Conservation (phyloP, 2,888 invertebrate genomes). For the Harpalus rubripes region DNA sequence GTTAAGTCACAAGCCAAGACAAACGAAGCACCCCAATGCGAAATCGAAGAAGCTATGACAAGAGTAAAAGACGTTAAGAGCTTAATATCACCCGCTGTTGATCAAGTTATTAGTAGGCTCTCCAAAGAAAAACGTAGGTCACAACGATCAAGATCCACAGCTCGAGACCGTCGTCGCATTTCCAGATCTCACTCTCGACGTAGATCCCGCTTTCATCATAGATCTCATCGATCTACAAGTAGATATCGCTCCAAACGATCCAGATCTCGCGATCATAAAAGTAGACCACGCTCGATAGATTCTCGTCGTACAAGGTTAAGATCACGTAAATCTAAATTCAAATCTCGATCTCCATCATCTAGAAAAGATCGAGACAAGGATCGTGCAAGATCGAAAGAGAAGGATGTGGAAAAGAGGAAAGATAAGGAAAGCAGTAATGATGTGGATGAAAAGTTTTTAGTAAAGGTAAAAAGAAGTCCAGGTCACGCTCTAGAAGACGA, state of each 20-base stretch:
- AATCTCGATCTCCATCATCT: conserved; percentile 70
- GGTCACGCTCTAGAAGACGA: conserved; percentile 80
- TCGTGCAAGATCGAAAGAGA: conserved; percentile 75
- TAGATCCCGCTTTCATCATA: conserved; percentile 81
- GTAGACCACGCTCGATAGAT: conserved; percentile 80
- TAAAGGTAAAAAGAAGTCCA: conserved; percentile 78
- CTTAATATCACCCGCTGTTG: conserved; percentile 95
- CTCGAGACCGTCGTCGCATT: conserved; percentile 76
- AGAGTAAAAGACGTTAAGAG: conserved; percentile 97
- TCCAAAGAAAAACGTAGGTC: conserved; percentile 89
- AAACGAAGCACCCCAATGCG: conserved; percentile 95
- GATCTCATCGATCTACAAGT: conserved; percentile 80
- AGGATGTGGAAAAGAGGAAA: conserved; percentile 74
- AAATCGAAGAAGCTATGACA: conserved; percentile 98
- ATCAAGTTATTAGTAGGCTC: conserved; percentile 92
- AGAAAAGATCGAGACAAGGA: conserved; percentile 77
- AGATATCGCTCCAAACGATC: conserved; percentile 80
- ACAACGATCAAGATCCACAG: conserved; percentile 75
- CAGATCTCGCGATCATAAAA: conserved; percentile 78
- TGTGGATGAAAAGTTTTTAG: conserved; percentile 74
- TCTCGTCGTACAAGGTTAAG: conserved; percentile 74
- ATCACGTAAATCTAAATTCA: conserved; percentile 74
- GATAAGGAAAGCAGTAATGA: conserved; percentile 74
- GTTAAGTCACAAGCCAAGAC: conserved; percentile 96
- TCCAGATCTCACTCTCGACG: conserved; percentile 82